Base-by-base conservation (phyloP, 2,888 invertebrate genomes). In the Chromoteleia sp. region DNA sequence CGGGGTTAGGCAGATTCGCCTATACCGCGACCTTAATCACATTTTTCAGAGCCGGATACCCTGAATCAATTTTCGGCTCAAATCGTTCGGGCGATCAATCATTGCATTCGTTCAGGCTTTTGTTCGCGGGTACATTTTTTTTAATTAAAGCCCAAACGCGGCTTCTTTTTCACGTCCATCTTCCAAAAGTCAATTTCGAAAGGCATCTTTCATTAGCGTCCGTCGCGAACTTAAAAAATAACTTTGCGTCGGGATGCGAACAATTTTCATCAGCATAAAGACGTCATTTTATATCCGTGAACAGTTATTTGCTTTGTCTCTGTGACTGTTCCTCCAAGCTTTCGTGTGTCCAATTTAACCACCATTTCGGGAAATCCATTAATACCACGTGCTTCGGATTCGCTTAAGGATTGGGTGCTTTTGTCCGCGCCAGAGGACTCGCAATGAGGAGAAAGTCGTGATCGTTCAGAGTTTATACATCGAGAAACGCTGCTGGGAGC, bases 301-400 rank as follows among this genome's bases (percentile, higher is more conserved):
- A 19, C 39, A 50, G 14, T 39, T 59, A 36, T 75, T 75, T 33
- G 59, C 56, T 68, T 73, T 75, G 67, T 77, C 52, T 59, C 45
- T n/a, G 10, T 29, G 36, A 63, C 58, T 61, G 43, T 65, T 67
- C 67, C 33, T 67, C 67, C 33, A 54, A 61, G 75, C 58, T 59
- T 54, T 63, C 59, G 19, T 33, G 17, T 65, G 63, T 77, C 70
- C 79, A 80, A 83, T 83, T 80, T 74, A 63, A 67, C 59, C 67
- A 12, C 56, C 50, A 39, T 52, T 78, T 67, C 33, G 71, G 70
- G 25, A 50, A 80, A 81, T 76, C 83, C 73, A 81, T 83, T 83
- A 83, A 83, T 71, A 81, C 77, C 80, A 80, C 71, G 82, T 82
- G 76, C 50, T 58, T 56, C 70, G 56, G 41, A 7, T 56, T 58